Evolutionary conservation across 2,888 invertebrate genomes (phyloP), one percentile per base, ranked within the genome.

Genomic region (Cordilura impudica): DNA sequence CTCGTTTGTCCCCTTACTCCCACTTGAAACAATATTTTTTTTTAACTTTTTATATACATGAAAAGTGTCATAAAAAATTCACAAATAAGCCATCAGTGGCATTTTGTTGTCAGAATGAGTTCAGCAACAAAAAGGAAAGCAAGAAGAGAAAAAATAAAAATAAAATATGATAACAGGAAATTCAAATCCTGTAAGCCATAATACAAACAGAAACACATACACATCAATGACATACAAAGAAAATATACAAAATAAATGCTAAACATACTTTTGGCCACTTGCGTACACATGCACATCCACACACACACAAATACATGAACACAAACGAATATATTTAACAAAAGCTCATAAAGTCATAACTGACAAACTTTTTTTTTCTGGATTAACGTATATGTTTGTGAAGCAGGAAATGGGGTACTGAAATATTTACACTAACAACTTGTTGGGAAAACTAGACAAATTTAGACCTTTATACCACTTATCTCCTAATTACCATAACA

Each of bases 81-180:
- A 70, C 60, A 78, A 78, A 78, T 78, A 78, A 78, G 78, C 73
- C 69, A 73, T 73, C 69, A 73, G 73, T 73, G 69, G 53, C 63
- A 78, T 73, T 73, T 78, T 65, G 31, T 43, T 73, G 58, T 73
- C 72, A 69, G 31, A 74, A 56, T 73, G 45, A 78, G 73, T 78
- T 78, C 63, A 78, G 53, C 72, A 78, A 65, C 43, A 19, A 35
- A 29, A 63, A 19, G 51, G 10, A 51, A 21, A 66, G 45, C 23
- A 61, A 53, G 26, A 39, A 53, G 60, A 21, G 2, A n/a, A 16
- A n/a, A 60, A 53, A 70, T n/a, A n/a, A n/a, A n/a, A n/a, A n/a
- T n/a, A 10, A 76, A 60, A 51, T 45, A 66, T 71, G 51, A 47
- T 31, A 70, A 69, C 47, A 49, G 71, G 76, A 77, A 60, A 77